Percentiles rank a stretch among this genome's conserved stretches.
Conservation (phyloP, 2,888 invertebrate genomes). For the Drosophila atroscutellata region DNA sequence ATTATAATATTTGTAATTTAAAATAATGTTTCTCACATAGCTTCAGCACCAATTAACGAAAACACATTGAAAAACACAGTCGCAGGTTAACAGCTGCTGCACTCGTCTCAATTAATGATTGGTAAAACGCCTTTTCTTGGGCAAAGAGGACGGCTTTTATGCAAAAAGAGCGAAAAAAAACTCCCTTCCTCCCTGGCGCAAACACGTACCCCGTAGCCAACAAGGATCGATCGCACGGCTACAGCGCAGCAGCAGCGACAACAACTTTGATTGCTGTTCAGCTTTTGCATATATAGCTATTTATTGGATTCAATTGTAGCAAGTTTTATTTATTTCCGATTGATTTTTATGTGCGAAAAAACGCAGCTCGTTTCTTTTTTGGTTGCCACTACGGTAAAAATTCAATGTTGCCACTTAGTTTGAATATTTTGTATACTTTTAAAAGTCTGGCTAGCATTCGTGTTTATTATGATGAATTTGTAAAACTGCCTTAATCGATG, state of each 20-base stretch:
- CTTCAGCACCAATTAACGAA: constrained; percentile 43
- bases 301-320: constrained; percentile 47
- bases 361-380: constrained; percentile 59
- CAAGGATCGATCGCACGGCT: constrained; percentile 72
- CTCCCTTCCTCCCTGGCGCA: constrained; percentile 52
- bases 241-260: constrained; percentile 75
- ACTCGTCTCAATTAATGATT: constrained; percentile 33
- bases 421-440: constrained; percentile 13
- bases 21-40: constrained; percentile 53
- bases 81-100: constrained; percentile 61
- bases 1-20: constrained; percentile 55
- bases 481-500: background rate
- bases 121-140: constrained; percentile 63
- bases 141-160: constrained; percentile 67
- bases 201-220: constrained; percentile 72
- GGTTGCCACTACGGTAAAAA: constrained; percentile 55
- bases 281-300: constrained; percentile 67
- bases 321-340: constrained; percentile 64
- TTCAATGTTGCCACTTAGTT: constrained; percentile 35
- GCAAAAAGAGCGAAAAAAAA: constrained; percentile 69
- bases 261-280: constrained; percentile 64
- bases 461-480: background rate
- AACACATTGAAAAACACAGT: constrained; percentile 46
- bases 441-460: constrained; percentile 15
- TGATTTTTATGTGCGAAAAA: constrained; percentile 67